Evolutionary conservation across 1,140 invertebrate species (phyloP).

Genomic region (Yoshiicerus persimilis): DNA sequence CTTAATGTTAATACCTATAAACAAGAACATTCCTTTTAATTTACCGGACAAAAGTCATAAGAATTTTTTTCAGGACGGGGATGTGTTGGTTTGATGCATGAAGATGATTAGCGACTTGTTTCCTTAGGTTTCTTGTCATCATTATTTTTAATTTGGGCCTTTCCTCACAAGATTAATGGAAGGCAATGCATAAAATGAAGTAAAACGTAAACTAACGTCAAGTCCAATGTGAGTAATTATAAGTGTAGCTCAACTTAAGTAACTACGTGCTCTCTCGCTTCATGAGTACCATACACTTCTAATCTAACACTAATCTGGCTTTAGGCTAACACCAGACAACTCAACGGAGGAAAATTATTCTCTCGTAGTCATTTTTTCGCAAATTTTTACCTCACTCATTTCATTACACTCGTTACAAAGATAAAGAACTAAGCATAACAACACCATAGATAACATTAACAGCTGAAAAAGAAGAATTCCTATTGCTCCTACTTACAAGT

Average conservation of each 20-base stretch:
- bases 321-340: conserved; percentile 14
- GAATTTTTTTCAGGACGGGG: neutral
- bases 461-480: neutral
- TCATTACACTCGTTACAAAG: neutral
- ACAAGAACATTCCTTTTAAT: neutral
- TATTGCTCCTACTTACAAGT: neutral
- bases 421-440: neutral
- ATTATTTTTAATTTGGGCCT: conserved; percentile 21
- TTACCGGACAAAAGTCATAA: neutral
- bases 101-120: conserved; percentile 20
- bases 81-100: neutral
- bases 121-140: conserved; percentile 16
- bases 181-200: conserved; percentile 13
- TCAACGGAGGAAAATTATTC: conserved; percentile 17
- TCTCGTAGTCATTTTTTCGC: neutral
- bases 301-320: conserved; percentile 4
- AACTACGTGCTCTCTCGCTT: conserved; percentile 11
- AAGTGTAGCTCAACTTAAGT: conserved; percentile 13
- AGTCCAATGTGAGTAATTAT: conserved; percentile 5
- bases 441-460: neutral
- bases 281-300: neutral
- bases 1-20: no score
- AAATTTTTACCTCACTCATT: conserved; percentile 18
- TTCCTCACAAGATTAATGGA: conserved; percentile 17
- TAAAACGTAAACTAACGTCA: neutral